Evolutionary conservation across 2,797 vertebrate genomes (phyloP).

Genomic region (Balearica regulorum): DNA sequence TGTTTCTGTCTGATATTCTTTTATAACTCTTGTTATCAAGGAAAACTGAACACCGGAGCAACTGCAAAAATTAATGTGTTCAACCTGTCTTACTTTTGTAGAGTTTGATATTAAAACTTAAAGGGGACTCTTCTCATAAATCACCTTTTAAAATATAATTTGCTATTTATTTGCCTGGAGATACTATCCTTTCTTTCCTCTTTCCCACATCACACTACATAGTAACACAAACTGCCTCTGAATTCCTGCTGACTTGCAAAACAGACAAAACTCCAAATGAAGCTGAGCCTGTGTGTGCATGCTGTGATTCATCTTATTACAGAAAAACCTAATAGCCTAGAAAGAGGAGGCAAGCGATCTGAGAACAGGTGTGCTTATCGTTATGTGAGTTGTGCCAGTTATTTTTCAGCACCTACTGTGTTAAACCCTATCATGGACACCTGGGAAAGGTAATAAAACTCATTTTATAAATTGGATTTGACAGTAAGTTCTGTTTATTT

Average conservation of each 20-base stretch:
- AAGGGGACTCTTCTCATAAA: not conserved
- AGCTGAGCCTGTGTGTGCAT: not conserved
- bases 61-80: not conserved
- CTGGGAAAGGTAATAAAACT: conserved; percentile 22
- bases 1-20: not conserved
- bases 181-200: not conserved
- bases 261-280: not conserved
- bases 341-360: not conserved
- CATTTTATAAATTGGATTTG: conserved; percentile 37
- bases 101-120: not conserved
- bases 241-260: conserved; percentile 35
- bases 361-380: not conserved
- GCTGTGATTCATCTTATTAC: conserved; percentile 18
- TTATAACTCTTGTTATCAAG: not conserved
- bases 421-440: not conserved
- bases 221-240: not conserved
- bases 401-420: conserved; percentile 17
- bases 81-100: not conserved
- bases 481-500: conserved; percentile 51
- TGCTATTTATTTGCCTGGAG: not conserved
- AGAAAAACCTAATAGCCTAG: not conserved
- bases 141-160: not conserved
- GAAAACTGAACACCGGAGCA: not conserved
- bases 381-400: not conserved
- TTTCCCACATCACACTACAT: not conserved